Base-by-base conservation (phyloP, 1,140 invertebrate genomes). In the Atta colombica region DNA sequence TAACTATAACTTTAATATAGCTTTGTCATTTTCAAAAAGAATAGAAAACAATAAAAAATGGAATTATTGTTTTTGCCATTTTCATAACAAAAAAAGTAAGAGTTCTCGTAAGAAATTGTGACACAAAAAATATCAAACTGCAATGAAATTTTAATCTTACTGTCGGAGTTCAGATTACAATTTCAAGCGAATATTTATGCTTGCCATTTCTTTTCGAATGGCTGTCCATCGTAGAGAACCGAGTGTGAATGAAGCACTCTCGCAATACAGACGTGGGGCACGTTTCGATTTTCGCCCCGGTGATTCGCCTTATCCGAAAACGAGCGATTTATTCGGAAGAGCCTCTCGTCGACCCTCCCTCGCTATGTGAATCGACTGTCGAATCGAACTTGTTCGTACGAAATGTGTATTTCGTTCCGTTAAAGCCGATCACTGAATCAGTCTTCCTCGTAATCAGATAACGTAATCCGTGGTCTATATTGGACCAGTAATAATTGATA, bases 231-330 rank as follows among this genome's bases (percentile, higher is more conserved):
- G 68, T 12, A 39, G 61, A 39, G 39, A 16, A 21, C 2, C 75
- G 58, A 35, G n/a, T 39, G 63, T 16, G 68, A 74, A 82, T 72
- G 53, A 75, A 65, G 55, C 53, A 21, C 53, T 81, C 35, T 39
- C 21, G 10, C 31, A 51, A 71, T 81, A 81, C 66, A 25, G 31
- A 66, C 7, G 63, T 66, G n/a, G 21, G 25, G 58, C 80, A 84
- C 80, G 69, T 74, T 75, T 84, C 80, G 80, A 84, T 74, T 74
- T 84, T 84, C 80, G 45, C 39, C 69, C 55, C 69, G 39, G 39
- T 61, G 80, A 84, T 84, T 84, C 80, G 39, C 80, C 80, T 84
- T 84, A 75, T 61, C 25, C 69, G 55, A 74, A 84, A 75, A 84
- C 80, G 69, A 61, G 69, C 69, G 45, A 84, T 84, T 84, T 84